Evolutionary conservation across 2,113 vertebrate species (phyloP).

Genomic region (Channa argus): DNA sequence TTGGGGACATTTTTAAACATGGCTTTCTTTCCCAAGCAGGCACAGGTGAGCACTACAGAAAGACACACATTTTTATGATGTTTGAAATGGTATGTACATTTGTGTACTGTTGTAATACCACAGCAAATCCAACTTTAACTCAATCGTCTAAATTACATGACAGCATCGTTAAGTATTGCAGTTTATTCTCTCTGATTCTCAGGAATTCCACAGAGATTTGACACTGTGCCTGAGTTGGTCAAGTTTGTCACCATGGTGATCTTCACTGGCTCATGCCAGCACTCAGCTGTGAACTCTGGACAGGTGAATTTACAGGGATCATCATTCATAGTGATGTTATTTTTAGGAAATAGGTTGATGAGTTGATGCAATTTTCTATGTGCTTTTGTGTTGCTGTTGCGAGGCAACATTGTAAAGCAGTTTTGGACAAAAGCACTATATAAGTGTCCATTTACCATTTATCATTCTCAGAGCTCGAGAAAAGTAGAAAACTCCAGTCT

Average conservation of each 20-base stretch:
- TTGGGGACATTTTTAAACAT: constrained; percentile 84
- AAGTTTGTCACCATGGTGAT: constrained; percentile 79
- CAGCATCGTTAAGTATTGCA: too few species aligned
- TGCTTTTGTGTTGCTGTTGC: too few species aligned
- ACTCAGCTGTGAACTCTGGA: constrained; percentile 69
- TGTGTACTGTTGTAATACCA: too few species aligned
- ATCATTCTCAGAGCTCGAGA: too few species aligned
- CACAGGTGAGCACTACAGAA: constrained; percentile 71
- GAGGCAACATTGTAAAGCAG: too few species aligned
- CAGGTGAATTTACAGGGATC: constrained; percentile 55
- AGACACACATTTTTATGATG: background rate
- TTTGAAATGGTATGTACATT: too few species aligned
- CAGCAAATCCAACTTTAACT: too few species aligned
- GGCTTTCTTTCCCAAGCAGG: constrained; percentile 77
- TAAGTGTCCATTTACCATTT: too few species aligned
- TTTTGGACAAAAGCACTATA: too few species aligned
- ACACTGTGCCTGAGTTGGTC: constrained; percentile 43
- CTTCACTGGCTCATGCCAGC: constrained; percentile 69
- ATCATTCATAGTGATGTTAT: background rate
- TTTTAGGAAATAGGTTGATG: background rate
- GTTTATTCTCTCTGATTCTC: background rate
- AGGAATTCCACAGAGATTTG: constrained; percentile 69
- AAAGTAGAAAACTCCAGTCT: too few species aligned
- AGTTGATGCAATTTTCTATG: too few species aligned
- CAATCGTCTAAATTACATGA: too few species aligned